These are phyloP conservation scores for Coremacera marginata DNA, from an alignment of 2,888 invertebrate genomes.

Conservation along the genomic window DNA sequence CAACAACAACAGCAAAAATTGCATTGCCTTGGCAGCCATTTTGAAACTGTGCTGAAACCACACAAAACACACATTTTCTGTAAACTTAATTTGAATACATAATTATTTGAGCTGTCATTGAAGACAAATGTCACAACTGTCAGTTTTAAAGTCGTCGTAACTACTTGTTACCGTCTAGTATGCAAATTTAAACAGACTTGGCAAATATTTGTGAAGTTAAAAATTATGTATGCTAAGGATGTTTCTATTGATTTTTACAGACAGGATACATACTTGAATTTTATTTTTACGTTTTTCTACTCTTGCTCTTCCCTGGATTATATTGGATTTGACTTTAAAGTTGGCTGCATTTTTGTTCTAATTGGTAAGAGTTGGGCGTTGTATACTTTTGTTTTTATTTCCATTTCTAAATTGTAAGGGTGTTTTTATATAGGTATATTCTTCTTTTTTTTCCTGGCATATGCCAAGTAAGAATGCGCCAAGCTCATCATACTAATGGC, in stretches of 20 bases:
- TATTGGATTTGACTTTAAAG: neutral
- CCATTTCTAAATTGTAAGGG: neutral
- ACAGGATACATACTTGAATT: neutral
- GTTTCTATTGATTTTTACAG: constrained; percentile 11
- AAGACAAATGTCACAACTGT: neutral
- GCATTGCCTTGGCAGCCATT: constrained; percentile 26
- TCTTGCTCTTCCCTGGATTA: neutral
- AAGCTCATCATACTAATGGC: constrained; percentile 13
- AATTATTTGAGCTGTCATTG: constrained; percentile 27
- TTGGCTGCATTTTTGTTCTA: neutral
- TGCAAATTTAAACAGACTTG: neutral
- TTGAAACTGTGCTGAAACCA: neutral
- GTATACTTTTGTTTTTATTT: neutral
- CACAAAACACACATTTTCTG: constrained; percentile 4
- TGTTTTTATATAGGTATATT: neutral
- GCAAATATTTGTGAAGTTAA: neutral
- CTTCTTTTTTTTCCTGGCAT: neutral
- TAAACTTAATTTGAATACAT: constrained; percentile 26
- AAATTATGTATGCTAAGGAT: constrained; percentile 18
- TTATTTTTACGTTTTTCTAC: neutral
- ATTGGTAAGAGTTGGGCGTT: neutral
- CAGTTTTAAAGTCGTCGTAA: neutral
- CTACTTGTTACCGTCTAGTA: neutral
- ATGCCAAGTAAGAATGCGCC: neutral
- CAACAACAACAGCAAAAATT: neutral